Evolutionary conservation across 1,140 invertebrate species (phyloP).

Genomic region (Diuraphis noxia): DNA sequence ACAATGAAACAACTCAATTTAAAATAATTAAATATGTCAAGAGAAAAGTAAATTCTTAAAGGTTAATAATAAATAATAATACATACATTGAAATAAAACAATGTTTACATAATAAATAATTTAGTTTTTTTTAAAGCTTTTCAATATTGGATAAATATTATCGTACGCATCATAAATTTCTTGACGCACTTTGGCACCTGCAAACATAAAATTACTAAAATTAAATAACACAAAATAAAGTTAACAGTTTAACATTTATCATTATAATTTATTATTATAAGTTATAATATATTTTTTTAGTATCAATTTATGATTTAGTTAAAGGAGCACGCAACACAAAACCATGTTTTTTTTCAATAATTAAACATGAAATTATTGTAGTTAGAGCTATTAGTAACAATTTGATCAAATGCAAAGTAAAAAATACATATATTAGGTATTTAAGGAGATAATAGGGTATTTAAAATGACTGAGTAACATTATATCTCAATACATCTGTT

Average conservation of each 20-base stretch:
- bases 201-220: conserved; percentile 56
- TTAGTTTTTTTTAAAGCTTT: conserved; percentile 96
- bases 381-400: too few relatives aligned
- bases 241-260: background rate
- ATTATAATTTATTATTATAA: background rate
- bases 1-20: background rate
- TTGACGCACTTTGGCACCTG: conserved; percentile 94
- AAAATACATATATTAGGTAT: too few relatives aligned
- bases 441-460: too few relatives aligned
- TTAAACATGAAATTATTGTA: too few relatives aligned
- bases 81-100: background rate
- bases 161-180: conserved; percentile 99
- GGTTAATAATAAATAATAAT: background rate
- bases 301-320: background rate
- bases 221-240: background rate
- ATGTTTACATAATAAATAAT: background rate
- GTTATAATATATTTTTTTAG: background rate
- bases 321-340: too few relatives aligned
- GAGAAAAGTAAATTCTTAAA: background rate
- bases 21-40: background rate
- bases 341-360: background rate
- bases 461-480: too few relatives aligned
- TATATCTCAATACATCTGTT: too few relatives aligned
- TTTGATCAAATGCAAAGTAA: too few relatives aligned
- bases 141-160: conserved; percentile 99